phyloP scores from a whole-genome alignment of 1,140 invertebrate genomes.

The Neodiprion virginianus region DNA sequence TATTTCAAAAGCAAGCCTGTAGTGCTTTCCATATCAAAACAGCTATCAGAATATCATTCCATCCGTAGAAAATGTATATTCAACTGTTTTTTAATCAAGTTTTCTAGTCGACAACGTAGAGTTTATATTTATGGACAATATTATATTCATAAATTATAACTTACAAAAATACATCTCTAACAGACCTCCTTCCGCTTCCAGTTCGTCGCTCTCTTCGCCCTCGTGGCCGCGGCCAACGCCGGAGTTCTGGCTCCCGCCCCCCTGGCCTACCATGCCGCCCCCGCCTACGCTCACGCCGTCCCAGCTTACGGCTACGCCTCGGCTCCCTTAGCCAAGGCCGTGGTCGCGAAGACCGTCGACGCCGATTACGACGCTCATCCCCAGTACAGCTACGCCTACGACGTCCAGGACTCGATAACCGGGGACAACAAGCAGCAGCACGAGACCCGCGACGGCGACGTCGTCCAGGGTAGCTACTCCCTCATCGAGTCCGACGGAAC shows the following conservation, averaged over 20 bases:
- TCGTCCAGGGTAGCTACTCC: conserved; percentile 70
- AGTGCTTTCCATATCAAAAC: too few relatives aligned
- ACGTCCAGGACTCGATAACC: conserved; percentile 58
- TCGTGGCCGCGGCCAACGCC: conserved; percentile 41
- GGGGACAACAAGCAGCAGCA: conserved; percentile 71
- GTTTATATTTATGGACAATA: too few relatives aligned
- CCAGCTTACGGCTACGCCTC: conserved; percentile 39
- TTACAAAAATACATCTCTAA: neutral
- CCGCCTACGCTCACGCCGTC: conserved; percentile 30
- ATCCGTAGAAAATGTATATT: too few relatives aligned
- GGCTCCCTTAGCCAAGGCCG: conserved; percentile 35
- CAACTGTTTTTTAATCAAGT: too few relatives aligned
- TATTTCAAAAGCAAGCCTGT: too few relatives aligned
- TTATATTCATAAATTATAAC: neutral
- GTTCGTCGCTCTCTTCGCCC: conserved; percentile 46
- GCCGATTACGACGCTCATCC: conserved; percentile 43
- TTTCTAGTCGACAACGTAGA: too few relatives aligned
- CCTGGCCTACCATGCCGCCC: conserved; percentile 25
- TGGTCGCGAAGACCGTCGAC: conserved; percentile 50
- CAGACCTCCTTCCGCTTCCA: conserved; percentile 25
- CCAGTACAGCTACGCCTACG: conserved; percentile 55
- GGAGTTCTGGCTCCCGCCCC: conserved; percentile 31
- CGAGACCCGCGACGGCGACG: conserved; percentile 68
- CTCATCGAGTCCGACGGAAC: conserved; percentile 65
- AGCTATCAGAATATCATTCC: too few relatives aligned